These are phyloP conservation scores for Malurus melanocephalus DNA, from an alignment of 2,113 vertebrate genomes.

Conservation along the genomic window DNA sequence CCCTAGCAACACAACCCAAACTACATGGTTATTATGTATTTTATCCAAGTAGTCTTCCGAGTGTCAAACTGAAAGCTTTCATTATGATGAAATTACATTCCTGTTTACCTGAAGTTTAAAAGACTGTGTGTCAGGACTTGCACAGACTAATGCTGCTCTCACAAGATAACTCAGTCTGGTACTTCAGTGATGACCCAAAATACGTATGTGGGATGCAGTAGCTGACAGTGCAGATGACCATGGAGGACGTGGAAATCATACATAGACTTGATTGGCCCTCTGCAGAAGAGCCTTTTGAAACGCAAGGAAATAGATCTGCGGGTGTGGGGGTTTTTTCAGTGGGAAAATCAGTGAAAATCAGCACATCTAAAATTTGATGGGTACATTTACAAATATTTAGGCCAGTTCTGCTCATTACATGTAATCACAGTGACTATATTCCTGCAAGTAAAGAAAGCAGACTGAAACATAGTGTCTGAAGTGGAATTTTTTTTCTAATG, in stretches of 20 bases:
- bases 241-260: not conserved
- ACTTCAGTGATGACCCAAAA: not conserved
- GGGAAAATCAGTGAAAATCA: not conserved
- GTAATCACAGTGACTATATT: conserved; percentile 13
- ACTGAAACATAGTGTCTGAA: conserved; percentile 24
- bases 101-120: not conserved
- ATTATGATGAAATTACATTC: not conserved
- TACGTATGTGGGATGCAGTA: not conserved
- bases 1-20: not conserved
- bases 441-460: conserved; percentile 18
- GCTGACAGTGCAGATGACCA: not conserved
- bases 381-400: conserved; percentile 6
- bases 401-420: conserved; percentile 9
- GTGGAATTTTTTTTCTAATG: conserved; percentile 13
- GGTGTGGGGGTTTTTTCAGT: not conserved
- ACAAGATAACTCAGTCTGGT: not conserved
- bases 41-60: not conserved
- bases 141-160: not conserved
- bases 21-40: not conserved
- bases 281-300: not conserved
- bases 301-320: not conserved
- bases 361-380: not conserved
- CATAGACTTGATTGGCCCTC: not conserved
- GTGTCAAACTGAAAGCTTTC: not conserved
- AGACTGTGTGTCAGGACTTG: not conserved